Conservation (phyloP, 2,888 invertebrate species). For the Sepioteuthis lessoniana region DNA sequence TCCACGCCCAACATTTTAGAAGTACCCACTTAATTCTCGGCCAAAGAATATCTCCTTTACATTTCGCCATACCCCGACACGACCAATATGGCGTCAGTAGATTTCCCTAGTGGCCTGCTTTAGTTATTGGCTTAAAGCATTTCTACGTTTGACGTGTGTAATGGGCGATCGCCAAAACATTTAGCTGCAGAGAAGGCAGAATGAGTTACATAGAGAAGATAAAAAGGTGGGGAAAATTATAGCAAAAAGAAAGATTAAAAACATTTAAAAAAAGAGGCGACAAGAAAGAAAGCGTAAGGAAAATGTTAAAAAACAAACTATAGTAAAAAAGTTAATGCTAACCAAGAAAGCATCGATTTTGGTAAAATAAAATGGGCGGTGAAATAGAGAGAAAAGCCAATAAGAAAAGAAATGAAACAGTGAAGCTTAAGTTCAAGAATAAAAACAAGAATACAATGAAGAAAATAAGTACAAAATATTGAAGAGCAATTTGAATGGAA, state of each 20-base stretch:
- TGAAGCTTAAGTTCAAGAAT: no score
- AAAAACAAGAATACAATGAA: no score
- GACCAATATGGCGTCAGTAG: background rate
- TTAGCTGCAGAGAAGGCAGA: background rate
- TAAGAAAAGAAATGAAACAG: no score
- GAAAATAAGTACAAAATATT: no score
- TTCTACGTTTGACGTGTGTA: background rate
- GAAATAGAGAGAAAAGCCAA: background rate
- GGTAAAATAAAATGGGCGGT: background rate
- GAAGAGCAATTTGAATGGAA: no score
- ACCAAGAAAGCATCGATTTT: background rate
- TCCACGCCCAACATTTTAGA: background rate
- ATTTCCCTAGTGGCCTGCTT: background rate
- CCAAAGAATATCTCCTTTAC: background rate
- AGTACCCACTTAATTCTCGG: background rate
- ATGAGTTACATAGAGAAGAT: background rate
- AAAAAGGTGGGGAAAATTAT: background rate
- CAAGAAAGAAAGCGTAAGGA: no score
- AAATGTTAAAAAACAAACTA: no score
- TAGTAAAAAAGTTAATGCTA: background rate
- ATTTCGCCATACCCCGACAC: background rate
- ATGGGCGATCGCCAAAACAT: constrained; percentile 33
- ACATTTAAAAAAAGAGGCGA: background rate
- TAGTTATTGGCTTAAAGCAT: constrained; percentile 18
- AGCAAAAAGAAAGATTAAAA: background rate